These are phyloP conservation scores for Danio kyathit DNA, from an alignment of 2,797 vertebrate genomes.

Conservation along the genomic window DNA sequence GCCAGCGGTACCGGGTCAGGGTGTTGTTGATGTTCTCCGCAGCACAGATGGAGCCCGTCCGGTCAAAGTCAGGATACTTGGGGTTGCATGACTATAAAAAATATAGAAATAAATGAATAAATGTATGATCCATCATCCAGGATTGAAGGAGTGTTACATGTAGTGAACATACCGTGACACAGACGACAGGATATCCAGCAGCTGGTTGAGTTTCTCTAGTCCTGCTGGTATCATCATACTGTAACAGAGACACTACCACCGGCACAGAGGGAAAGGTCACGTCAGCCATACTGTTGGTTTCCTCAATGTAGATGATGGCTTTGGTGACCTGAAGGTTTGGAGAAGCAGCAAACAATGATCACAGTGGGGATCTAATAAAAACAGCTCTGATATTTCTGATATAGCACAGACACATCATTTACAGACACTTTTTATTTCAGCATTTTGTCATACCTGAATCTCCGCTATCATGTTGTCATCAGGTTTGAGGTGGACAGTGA, in stretches of 20 bases:
- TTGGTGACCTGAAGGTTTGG: constrained; percentile 82
- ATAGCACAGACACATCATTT: not conserved
- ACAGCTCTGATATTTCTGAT: not conserved
- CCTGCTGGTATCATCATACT: constrained; percentile 65
- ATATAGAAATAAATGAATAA: not conserved
- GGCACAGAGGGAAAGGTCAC: constrained; percentile 89
- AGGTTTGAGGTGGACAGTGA: constrained; percentile 90
- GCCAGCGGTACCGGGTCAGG: constrained; percentile 91
- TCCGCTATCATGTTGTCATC: constrained; percentile 89
- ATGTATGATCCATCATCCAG: not conserved
- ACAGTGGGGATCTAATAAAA: not conserved
- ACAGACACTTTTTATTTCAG: not conserved
- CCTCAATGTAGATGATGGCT: constrained; percentile 95
- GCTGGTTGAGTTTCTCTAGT: constrained; percentile 38
- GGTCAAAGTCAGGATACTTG: constrained; percentile 90
- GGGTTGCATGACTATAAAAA: constrained; percentile 88
- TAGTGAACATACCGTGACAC: constrained; percentile 76
- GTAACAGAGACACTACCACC: constrained; percentile 72
- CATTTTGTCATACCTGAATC: constrained; percentile 75
- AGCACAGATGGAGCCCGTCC: constrained; percentile 90
- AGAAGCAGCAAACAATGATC: constrained; percentile 28
- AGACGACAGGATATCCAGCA: constrained; percentile 84
- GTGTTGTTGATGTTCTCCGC: constrained; percentile 92
- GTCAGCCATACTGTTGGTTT: constrained; percentile 72
- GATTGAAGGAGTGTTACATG: not conserved